Conservation (phyloP, 2,113 vertebrate genomes). For the Apistogramma diplotaenia region DNA sequence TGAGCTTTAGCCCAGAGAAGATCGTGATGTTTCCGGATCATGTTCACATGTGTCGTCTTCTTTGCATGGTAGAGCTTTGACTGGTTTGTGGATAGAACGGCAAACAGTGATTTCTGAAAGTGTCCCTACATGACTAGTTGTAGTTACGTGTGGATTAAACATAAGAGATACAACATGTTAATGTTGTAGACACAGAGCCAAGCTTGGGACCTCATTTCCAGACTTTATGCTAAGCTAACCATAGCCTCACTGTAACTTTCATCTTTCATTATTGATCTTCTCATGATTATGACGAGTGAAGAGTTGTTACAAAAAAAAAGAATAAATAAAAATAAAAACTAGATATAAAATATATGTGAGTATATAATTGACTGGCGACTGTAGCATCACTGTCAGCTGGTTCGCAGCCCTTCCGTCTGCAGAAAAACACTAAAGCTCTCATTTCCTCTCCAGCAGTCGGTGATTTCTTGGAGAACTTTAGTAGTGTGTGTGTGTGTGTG, state of each 20-base stretch:
- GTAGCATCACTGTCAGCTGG: neutral
- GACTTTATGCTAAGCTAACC: neutral
- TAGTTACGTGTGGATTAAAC: too few relatives aligned
- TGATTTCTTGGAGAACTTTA: conserved; percentile 4
- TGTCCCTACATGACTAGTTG: too few relatives aligned
- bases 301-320: neutral
- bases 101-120: neutral
- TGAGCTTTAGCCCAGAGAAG: neutral
- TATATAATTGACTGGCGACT: neutral
- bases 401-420: neutral
- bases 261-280: neutral
- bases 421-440: conserved; percentile 24
- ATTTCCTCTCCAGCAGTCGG: conserved; percentile 33
- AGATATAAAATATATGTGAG: neutral
- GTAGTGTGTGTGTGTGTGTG: neutral
- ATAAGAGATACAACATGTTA: neutral
- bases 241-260: neutral
- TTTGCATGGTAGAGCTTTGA: neutral
- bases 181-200: neutral
- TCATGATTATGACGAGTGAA: neutral
- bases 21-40: neutral
- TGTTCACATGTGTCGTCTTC: neutral
- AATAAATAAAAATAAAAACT: neutral
- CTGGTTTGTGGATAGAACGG: neutral
- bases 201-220: neutral